Percentiles rank a stretch among this genome's conserved stretches.
Evolutionary conservation across 2,797 vertebrate species (phyloP).

Genomic region (Sorex maritimensis): DNA sequence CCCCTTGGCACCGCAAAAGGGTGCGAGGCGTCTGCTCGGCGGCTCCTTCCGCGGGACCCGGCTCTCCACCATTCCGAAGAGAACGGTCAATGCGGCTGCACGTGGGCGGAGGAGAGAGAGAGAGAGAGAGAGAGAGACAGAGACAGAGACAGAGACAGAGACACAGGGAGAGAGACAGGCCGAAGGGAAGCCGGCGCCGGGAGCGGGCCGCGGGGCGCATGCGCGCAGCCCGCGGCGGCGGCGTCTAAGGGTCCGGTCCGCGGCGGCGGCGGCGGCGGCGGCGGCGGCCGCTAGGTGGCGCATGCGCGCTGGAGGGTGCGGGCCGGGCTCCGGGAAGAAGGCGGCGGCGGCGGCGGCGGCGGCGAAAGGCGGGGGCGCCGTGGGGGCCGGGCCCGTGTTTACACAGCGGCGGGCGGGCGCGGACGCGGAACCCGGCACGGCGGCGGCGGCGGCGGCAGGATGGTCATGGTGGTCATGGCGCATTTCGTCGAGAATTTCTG

Average conservation of each 20-base stretch:
- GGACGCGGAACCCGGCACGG: constrained; percentile 62
- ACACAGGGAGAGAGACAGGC: too few species aligned
- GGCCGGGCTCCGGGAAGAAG: constrained; percentile 72
- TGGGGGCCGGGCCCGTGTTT: constrained; percentile 92
- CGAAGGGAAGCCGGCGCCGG: too few species aligned
- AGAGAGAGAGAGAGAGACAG: too few species aligned
- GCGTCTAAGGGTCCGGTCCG: neutral
- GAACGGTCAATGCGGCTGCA: neutral
- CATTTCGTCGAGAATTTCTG: constrained; percentile 98
- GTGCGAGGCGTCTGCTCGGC: neutral
- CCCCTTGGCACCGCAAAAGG: neutral
- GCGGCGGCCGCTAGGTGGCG: constrained; percentile 76
- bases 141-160: too few species aligned
- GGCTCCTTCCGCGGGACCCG: neutral
- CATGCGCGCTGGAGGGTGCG: constrained; percentile 82
- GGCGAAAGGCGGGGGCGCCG: constrained; percentile 55
- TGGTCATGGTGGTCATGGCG: constrained; percentile 97
- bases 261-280: too few species aligned
- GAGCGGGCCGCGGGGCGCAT: constrained; percentile 17
- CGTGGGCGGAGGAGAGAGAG: too few species aligned
- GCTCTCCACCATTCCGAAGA: constrained; percentile 17
- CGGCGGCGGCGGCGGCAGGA: constrained; percentile 87
- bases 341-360: constrained; percentile 72
- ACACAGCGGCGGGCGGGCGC: constrained; percentile 91
- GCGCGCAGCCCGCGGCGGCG: neutral